Conservation (phyloP, 2,797 vertebrate species). For the Sparus aurata region DNA sequence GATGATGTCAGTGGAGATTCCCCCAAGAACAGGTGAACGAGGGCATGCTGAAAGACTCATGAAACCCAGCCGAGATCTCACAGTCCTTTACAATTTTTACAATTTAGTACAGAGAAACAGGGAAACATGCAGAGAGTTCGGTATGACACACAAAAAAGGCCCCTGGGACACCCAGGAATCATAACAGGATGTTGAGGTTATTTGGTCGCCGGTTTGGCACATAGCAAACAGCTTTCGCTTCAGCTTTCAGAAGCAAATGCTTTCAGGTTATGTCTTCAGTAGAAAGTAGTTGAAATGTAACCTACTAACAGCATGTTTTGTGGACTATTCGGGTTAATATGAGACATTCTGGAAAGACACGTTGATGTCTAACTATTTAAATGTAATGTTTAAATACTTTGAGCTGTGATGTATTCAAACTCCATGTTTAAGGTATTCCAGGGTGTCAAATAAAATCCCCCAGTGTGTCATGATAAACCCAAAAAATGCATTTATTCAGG, state of each 20-base stretch:
- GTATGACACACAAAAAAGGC: background rate
- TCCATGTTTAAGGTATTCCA: background rate
- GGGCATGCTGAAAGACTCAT: too few relatives aligned
- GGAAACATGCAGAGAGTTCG: background rate
- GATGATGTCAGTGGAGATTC: too few relatives aligned
- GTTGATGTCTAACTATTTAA: background rate
- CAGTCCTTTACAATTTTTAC: too few relatives aligned
- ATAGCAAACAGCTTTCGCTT: too few relatives aligned
- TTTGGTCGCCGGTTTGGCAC: background rate
- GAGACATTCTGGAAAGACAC: background rate
- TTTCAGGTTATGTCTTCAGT: background rate
- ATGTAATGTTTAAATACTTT: slow-evolving; percentile 2
- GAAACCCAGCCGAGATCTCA: too few relatives aligned
- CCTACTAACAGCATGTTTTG: background rate
- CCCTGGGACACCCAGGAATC: background rate
- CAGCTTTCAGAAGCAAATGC: too few relatives aligned
- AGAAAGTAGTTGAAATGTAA: background rate
- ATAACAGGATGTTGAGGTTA: background rate
- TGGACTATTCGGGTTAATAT: background rate
- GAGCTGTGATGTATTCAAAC: background rate
- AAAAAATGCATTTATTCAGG: too few relatives aligned
- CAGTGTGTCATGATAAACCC: background rate
- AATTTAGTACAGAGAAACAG: background rate
- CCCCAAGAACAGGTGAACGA: too few relatives aligned
- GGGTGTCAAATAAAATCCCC: background rate